Evolutionary conservation across 2,113 vertebrate species (phyloP).

Genomic region (Sturnira hondurensis): DNA sequence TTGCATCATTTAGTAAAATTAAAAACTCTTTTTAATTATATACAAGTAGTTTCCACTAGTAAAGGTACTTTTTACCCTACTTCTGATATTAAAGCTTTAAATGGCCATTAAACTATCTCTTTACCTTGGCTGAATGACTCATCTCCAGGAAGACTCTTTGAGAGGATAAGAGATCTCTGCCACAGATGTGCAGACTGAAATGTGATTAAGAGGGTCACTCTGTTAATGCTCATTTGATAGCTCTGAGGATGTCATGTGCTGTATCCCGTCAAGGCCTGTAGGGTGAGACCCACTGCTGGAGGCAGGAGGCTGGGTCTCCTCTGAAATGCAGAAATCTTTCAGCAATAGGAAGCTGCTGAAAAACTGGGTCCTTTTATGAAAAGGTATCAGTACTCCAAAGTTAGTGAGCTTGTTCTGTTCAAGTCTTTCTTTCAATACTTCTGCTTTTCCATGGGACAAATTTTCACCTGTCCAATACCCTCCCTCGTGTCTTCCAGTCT

Average conservation of each 20-base stretch:
- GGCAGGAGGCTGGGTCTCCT: neutral
- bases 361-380: neutral
- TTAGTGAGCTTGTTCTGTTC: neutral
- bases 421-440: neutral
- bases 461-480: neutral
- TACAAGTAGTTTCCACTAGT: neutral
- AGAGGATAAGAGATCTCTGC: neutral
- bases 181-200: neutral
- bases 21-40: neutral
- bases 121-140: neutral
- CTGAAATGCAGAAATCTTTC: neutral
- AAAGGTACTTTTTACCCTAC: neutral
- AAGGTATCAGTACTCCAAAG: neutral
- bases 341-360: neutral
- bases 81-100: neutral
- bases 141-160: neutral
- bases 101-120: neutral
- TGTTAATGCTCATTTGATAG: accelerated
- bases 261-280: neutral
- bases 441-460: neutral
- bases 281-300: neutral
- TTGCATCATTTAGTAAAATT: neutral
- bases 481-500: neutral
- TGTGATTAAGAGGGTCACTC: neutral
- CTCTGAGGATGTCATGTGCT: neutral